These are phyloP conservation scores for Molossus alvarezi DNA, from an alignment of 2,797 vertebrate species.

Conservation along the genomic window DNA sequence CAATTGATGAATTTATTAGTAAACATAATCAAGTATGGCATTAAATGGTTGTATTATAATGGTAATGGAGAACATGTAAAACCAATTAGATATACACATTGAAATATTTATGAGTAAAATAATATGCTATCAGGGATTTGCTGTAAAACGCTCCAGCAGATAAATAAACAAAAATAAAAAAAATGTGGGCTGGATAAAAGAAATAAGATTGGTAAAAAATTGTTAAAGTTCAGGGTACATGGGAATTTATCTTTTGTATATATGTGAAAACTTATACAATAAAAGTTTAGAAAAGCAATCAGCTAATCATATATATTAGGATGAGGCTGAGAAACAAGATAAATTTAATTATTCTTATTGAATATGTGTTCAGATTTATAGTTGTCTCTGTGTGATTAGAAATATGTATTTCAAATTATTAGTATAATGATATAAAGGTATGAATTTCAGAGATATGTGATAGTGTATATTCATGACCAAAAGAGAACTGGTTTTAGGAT, in stretches of 20 bases:
- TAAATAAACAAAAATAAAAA: background rate
- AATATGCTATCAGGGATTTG: background rate
- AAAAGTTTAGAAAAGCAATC: slow-evolving; percentile 43
- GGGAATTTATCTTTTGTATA: slow-evolving; percentile 4
- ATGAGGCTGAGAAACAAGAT: slow-evolving; percentile 18
- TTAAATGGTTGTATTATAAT: slow-evolving; percentile 18
- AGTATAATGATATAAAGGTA: slow-evolving; percentile 67
- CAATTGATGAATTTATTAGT: slow-evolving; percentile 3
- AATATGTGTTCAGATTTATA: slow-evolving; percentile 15
- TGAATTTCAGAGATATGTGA: slow-evolving; percentile 75
- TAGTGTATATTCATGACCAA: slow-evolving; percentile 28
- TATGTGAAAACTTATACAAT: background rate
- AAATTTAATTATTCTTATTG: slow-evolving; percentile 25
- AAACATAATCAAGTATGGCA: slow-evolving; percentile 45
- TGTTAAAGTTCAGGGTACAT: background rate
- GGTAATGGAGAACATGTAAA: background rate
- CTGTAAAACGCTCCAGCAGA: background rate
- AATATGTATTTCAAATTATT: slow-evolving; percentile 22
- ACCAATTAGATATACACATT: background rate
- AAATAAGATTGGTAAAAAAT: background rate
- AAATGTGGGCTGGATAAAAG: background rate
- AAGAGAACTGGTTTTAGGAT: slow-evolving; percentile 78
- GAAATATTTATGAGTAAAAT: slow-evolving; percentile 47
- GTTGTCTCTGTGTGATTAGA: slow-evolving; percentile 55
- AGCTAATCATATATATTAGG: background rate